Evolutionary conservation across 2,888 invertebrate genomes (phyloP).

Genomic region (Eumerus sabulonum): DNA sequence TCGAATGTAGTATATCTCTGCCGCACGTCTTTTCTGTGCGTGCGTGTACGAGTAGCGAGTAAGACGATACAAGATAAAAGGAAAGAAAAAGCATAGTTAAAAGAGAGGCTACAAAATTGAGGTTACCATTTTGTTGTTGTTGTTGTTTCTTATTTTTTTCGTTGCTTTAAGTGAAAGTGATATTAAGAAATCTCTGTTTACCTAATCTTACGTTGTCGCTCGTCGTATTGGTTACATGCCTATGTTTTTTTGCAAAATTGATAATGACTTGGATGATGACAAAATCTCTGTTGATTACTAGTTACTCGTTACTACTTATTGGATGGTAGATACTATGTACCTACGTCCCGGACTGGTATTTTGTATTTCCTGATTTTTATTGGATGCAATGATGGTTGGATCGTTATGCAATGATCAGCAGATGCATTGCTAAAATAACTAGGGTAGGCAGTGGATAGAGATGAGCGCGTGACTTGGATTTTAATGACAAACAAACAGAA

Average conservation of each 20-base stretch:
- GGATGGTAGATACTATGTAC: too few species aligned
- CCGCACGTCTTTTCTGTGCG: not conserved
- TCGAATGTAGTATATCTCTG: not conserved
- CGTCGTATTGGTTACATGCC: slow-evolving; percentile 25
- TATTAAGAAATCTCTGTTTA: slow-evolving; percentile 49
- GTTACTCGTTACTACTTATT: slow-evolving; percentile 14
- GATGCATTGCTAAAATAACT: slow-evolving; percentile 9
- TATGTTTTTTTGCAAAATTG: slow-evolving; percentile 27
- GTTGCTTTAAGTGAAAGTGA: slow-evolving; percentile 55
- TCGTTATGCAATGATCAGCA: slow-evolving; percentile 48
- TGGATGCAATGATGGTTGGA: slow-evolving; percentile 20
- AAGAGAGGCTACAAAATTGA: slow-evolving; percentile 36
- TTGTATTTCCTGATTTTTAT: slow-evolving; percentile 62
- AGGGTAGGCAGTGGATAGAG: slow-evolving; percentile 4
- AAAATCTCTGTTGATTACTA: slow-evolving; percentile 22
- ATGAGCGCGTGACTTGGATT: slow-evolving; percentile 37
- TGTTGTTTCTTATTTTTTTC: slow-evolving; percentile 17
- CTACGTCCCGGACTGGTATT: slow-evolving; percentile 47
- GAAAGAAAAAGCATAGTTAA: not conserved
- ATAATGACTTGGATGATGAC: slow-evolving; percentile 58
- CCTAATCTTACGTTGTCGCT: slow-evolving; percentile 19
- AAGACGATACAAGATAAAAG: not conserved
- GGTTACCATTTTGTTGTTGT: slow-evolving; percentile 30
- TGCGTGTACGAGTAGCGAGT: not conserved
- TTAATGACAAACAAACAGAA: slow-evolving; percentile 37